A percentile compares a stretch with the other conserved stretches of the same genome.
These are phyloP conservation scores for Mystacornis crossleyi DNA, from an alignment of 2,113 vertebrate genomes.

Conservation along the genomic window DNA sequence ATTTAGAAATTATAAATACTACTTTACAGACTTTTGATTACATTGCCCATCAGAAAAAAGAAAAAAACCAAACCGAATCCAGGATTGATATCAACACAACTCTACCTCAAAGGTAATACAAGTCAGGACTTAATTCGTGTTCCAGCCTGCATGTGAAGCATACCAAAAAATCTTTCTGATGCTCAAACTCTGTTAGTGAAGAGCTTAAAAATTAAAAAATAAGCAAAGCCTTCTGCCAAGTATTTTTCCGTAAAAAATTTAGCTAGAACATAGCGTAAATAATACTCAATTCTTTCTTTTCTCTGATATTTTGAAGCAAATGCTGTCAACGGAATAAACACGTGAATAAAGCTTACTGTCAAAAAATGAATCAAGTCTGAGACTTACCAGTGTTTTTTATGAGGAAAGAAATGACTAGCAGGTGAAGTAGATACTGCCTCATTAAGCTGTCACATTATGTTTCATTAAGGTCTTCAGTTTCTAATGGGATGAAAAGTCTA, in stretches of 20 bases:
- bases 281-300: background rate
- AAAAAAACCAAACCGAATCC: fast-evolving
- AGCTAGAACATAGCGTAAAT: background rate
- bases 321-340: background rate
- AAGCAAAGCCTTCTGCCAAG: background rate
- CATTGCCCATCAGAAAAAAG: background rate
- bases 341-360: background rate
- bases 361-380: background rate
- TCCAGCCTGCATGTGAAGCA: background rate
- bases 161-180: background rate
- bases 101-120: background rate
- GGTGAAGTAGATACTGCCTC: background rate
- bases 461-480: slow-evolving; percentile 19
- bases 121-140: background rate
- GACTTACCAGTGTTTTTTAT: background rate
- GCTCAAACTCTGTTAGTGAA: background rate
- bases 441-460: slow-evolving; percentile 40
- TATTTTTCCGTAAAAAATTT: background rate
- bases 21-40: background rate
- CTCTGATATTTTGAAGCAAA: background rate
- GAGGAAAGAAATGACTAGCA: background rate
- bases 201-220: background rate
- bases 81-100: background rate
- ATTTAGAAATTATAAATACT: background rate
- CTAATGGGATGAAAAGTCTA: background rate